Evolutionary conservation across 1,140 invertebrate species (phyloP), one percentile per base, ranked within the genome.

Genomic region (Brachionus rotundiformis): DNA sequence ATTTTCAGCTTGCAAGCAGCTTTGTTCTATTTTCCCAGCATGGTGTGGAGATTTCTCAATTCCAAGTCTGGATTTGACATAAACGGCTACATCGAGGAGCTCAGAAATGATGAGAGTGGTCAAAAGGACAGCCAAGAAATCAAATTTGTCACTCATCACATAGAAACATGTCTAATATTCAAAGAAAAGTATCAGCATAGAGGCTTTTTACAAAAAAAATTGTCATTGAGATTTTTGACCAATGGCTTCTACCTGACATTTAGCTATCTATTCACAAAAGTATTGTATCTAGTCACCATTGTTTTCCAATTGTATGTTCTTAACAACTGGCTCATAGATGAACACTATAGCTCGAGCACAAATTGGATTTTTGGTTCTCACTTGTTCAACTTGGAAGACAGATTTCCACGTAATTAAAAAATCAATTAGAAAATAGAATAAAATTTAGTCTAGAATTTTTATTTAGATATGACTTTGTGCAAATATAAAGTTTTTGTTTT

Each of bases 21-120:
- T 7, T 39, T 83, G 33, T 83, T 83, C 73, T 63, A 75, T 81
- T 44, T 80, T 71, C 83, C 83, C 1, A 61, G 29, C 13, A 47
- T 82, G 3, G 31, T 83, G 3, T 83, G 83, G 83, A 63, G 59
- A 63, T 13, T 63, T 27, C 11, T 71, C 19, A 23, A 71, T 71
- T 47, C 25, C 36, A 77, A 49, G 7, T 49, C 33, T 44, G 23
- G 23, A 27, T 77, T 77, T 77, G 73, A 77, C 39, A 19, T 77
- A 4, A 77, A 77, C 13, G 49, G 49, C 6, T 77, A 77, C 25
- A 77, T 77, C 10, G 7, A 77, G 19, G 39, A 23, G 10, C 49
- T 77, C 0, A 77, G 47, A 77, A 77, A 77, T 23, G 73, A 77
- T 25, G 25, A 59, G 1, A 77, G 73, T 77, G 73, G 41, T 47